Base-by-base conservation (phyloP, 2,797 vertebrate species). In the Octomys mimax region DNA sequence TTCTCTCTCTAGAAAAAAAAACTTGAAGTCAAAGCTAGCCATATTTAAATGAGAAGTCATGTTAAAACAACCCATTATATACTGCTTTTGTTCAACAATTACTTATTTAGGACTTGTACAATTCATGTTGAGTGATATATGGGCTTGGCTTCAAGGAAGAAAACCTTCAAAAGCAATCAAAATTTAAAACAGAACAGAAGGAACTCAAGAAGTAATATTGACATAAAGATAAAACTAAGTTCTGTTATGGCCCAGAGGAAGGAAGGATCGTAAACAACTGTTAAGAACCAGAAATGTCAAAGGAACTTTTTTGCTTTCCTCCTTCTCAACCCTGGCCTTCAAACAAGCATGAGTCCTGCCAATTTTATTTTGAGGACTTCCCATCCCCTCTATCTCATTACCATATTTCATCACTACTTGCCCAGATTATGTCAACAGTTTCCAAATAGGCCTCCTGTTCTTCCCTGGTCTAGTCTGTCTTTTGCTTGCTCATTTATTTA, bases 21-120 rank as follows among this genome's bases (percentile, higher is more conserved):
- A n/a, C 81, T 71, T 95, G 36, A 82, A 85, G 78, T 85, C 78
- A 92, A 42, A 94, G 36, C 46, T 91, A 87, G 70, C 36, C 57
- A 64, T 57, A 57, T 81, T 92, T 87, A 95, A 95, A 82, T 33
- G 86, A 82, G 78, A 59, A 80, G 4, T 89, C 49, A 61, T 79
- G 42, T 91, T 93, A 54, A 75, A 92, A 77, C 54, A 95, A 83
- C 42, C 19, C 62, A 84, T 22, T 46, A 10, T 84, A 64, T 59
- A 64, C 73, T 87, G 61, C 77, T 95, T 94, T 87, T 87, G 54
- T 61, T 73, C 16, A 79, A n/a, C 6, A 68, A 13, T 79, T 81
- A 75, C 36, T 79, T 89, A 57, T 49, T 75, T 42, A 93, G n/a
- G 73, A 31, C 46, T 78, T 91, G 1, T 70, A 0, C 92, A 87